Evolutionary conservation across 1,140 invertebrate species (phyloP).

Genomic region (Eupeodes corollae): DNA sequence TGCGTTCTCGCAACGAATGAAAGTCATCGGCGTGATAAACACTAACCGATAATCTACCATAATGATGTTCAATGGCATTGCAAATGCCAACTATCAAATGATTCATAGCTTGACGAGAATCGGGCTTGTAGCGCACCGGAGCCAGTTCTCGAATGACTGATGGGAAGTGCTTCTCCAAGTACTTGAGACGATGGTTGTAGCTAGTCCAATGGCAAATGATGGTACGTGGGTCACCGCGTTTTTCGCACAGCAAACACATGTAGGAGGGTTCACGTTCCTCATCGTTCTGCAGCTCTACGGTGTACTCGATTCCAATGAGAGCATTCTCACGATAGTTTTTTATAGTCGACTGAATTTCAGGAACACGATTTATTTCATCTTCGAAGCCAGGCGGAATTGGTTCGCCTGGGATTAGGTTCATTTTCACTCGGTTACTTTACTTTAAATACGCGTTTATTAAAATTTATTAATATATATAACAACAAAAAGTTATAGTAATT

Average conservation of each 20-base stretch:
- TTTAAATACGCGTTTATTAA: no score
- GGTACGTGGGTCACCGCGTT: constrained; percentile 59
- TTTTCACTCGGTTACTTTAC: neutral
- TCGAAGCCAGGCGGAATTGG: constrained; percentile 60
- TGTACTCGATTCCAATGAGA: constrained; percentile 56
- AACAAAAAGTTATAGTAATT: no score
- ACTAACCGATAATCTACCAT: constrained; percentile 12
- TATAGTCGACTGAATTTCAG: constrained; percentile 46
- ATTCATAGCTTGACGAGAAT: constrained; percentile 10
- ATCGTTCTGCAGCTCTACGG: constrained; percentile 54
- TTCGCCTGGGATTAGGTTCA: constrained; percentile 48
- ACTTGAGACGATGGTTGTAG: constrained; percentile 54
- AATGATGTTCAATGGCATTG: constrained; percentile 18
- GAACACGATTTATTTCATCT: constrained; percentile 43
- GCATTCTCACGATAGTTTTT: constrained; percentile 38
- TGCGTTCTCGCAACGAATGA: constrained; percentile 17
- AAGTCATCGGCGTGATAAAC: constrained; percentile 16
- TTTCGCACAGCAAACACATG: constrained; percentile 61
- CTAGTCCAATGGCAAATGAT: constrained; percentile 64
- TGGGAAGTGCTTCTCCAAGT: constrained; percentile 37
- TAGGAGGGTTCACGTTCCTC: constrained; percentile 53
- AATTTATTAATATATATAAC: no score
- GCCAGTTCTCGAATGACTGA: constrained; percentile 16
- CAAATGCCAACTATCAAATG: constrained; percentile 12
- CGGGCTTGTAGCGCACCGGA: constrained; percentile 9